A percentile compares a stretch with the other conserved stretches of the same genome.
Conservation (phyloP, 2,797 vertebrate species). For the Poecilia picta region DNA sequence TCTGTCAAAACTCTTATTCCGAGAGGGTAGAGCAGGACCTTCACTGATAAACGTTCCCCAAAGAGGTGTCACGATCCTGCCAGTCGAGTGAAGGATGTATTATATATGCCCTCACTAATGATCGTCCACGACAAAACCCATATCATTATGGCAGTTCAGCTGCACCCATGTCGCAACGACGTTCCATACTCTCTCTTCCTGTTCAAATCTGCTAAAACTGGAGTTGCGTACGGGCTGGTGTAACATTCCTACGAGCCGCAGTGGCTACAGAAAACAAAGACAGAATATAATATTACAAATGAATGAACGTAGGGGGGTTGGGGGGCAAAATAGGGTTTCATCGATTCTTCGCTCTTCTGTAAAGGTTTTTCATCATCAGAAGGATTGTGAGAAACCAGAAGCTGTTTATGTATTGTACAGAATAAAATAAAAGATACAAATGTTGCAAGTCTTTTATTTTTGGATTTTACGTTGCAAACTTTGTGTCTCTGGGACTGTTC, state of each 20-base stretch:
- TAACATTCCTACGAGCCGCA: conserved; percentile 82
- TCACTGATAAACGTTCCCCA: conserved; percentile 61
- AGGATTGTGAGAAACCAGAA: conserved; percentile 87
- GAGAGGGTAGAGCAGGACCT: conserved; percentile 50
- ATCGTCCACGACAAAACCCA: conserved; percentile 51
- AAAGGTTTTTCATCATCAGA: conserved; percentile 75
- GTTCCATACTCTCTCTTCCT: conserved; percentile 72
- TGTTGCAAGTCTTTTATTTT: conserved; percentile 89
- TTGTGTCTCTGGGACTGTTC: conserved; percentile 93
- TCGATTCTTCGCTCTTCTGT: conserved; percentile 77
- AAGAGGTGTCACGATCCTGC: conserved; percentile 69
- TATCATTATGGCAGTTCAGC: conserved; percentile 70
- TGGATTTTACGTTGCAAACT: conserved; percentile 73
- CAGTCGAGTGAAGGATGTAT: conserved; percentile 80
- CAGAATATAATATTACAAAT: conserved; percentile 68
- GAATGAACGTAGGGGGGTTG: conserved; percentile 44
- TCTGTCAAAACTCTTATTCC: conserved; percentile 62
- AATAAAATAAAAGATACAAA: conserved; percentile 98
- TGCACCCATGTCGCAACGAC: conserved; percentile 68
- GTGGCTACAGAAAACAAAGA: conserved; percentile 75
- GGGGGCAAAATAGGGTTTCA: conserved; percentile 47
- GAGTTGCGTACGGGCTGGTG: conserved; percentile 71
- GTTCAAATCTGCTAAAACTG: conserved; percentile 76
- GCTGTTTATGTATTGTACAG: conserved; percentile 94
- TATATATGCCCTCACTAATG: conserved; percentile 66